A percentile compares a stretch with the other conserved stretches of the same genome.
Conservation (phyloP, 2,888 invertebrate genomes). For the Xestobium rufovillosum region DNA sequence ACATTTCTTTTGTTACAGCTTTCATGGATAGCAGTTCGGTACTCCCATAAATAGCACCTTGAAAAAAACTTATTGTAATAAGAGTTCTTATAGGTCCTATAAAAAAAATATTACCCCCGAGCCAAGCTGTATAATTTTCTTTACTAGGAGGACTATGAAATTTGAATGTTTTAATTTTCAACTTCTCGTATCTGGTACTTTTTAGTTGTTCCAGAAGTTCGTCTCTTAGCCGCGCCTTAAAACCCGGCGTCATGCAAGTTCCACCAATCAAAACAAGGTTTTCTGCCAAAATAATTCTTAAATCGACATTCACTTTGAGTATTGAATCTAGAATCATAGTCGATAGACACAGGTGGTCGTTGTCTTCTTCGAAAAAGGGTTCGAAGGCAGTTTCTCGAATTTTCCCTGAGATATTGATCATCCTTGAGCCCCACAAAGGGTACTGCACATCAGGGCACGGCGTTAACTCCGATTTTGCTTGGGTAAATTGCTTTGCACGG, state of each 20-base stretch:
- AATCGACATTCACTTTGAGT: conserved; percentile 75
- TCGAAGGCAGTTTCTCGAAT: conserved; percentile 79
- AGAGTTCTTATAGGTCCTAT: conserved; percentile 8
- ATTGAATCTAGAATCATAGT: conserved; percentile 81
- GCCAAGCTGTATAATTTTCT: conserved; percentile 79
- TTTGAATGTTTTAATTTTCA: conserved; percentile 61
- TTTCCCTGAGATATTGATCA: conserved; percentile 57
- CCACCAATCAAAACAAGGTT: conserved; percentile 87
- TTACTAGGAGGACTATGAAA: conserved; percentile 76
- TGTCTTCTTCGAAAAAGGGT: conserved; percentile 76
- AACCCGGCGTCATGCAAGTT: conserved; percentile 73
- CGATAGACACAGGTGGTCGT: conserved; percentile 72
- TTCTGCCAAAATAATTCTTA: conserved; percentile 66
- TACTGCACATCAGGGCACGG: conserved; percentile 59
- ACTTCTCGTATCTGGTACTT: conserved; percentile 53
- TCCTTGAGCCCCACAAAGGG: conserved; percentile 55
- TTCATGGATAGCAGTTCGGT: conserved; percentile 64
- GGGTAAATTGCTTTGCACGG: conserved; percentile 53
- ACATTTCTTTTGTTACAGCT: conserved; percentile 68
- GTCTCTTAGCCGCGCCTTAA: conserved; percentile 67
- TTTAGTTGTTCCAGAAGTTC: conserved; percentile 66
- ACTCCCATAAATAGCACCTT: conserved; percentile 69
- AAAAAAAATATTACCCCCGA: conserved; percentile 54
- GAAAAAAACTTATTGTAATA: conserved; percentile 20
- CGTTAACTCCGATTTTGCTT: conserved; percentile 41